These are phyloP conservation scores for Thereva nobilitata DNA, from an alignment of 2,888 invertebrate genomes.

Conservation along the genomic window DNA sequence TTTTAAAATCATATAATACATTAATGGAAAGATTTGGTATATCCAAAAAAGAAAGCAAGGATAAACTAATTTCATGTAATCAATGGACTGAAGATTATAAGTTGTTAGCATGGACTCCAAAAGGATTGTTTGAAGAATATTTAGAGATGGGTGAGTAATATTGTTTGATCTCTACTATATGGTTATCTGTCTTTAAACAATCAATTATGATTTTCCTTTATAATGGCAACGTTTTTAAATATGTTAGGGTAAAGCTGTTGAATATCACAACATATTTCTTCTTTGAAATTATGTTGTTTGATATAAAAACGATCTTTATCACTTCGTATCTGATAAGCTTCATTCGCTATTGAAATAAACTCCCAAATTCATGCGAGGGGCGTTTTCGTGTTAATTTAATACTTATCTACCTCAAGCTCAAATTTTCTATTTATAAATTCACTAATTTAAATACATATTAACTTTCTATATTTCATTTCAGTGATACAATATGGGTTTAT, in stretches of 20 bases:
- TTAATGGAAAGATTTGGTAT: constrained; percentile 60
- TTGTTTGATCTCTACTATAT: background rate
- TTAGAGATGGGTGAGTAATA: constrained; percentile 75
- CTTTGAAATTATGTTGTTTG: too few species aligned
- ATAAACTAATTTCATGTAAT: constrained; percentile 61
- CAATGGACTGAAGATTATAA: constrained; percentile 78
- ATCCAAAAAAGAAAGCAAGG: constrained; percentile 57
- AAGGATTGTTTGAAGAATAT: constrained; percentile 79
- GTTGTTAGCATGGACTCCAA: constrained; percentile 66
- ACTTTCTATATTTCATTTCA: constrained; percentile 52
- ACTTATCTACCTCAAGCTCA: too few species aligned
- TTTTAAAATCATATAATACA: constrained; percentile 60
- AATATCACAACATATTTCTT: too few species aligned
- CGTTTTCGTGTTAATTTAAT: too few species aligned
- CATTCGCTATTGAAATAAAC: too few species aligned
- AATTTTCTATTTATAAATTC: too few species aligned
- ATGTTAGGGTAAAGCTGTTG: too few species aligned
- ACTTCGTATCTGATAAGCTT: too few species aligned
- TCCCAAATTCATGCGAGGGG: too few species aligned
- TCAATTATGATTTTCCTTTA: background rate
- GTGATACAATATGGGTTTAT: constrained; percentile 86
- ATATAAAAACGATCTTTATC: too few species aligned
- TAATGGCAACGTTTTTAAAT: too few species aligned
- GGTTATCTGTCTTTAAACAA: background rate
- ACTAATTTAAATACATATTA: background rate